Evolutionary conservation across 2,797 vertebrate species (phyloP), one percentile per base, ranked within the genome.

Genomic region (Xyrichtys novacula): DNA sequence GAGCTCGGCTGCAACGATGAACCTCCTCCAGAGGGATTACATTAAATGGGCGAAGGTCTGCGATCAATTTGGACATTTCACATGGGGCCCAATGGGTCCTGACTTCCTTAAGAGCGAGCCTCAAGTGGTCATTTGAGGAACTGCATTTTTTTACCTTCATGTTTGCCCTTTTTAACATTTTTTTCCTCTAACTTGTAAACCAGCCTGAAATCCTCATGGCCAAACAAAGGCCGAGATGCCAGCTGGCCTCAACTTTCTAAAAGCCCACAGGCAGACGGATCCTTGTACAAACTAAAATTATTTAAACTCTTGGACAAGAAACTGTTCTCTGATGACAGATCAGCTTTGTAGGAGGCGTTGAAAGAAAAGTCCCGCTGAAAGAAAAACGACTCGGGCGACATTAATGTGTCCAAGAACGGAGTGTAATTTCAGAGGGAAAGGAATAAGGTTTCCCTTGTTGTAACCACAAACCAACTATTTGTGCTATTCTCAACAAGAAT

Each of bases 381-480:
- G 59, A 82, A 83, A 81, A 81, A 67, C 46, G 40, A 61, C 65
- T 78, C 39, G 56, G 48, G 63, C 65, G 64, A 28, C 59, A 84
- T 90, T 83, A 89, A 84, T 81, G 75, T 56, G 53, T 72, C 58
- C 52, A 66, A 68, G 83, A 86, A 76, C 8, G 3, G 71, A 44
- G 57, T 56, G 52, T 88, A 88, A 88, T 89, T 91, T 85, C 67
- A 89, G 74, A 74, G 54, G 62, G 66, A 71, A 80, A 81, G 82
- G 63, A 78, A 55, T 44, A 60, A 78, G 63, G 71, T 85, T 86
- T 88, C 75, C 84, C 84, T 78, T 40, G 50, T 78, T 40, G 50
- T 38, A 83, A 89, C 85, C 86, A 61, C 83, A 44, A 82, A 89
- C 85, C 78, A 74, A 86, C 72, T 83, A 84, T 84, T 86, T 84